A percentile compares a stretch with the other conserved stretches of the same genome.
phyloP scores from a whole-genome alignment of 1,140 invertebrate species.

The Papilio glaucus region DNA sequence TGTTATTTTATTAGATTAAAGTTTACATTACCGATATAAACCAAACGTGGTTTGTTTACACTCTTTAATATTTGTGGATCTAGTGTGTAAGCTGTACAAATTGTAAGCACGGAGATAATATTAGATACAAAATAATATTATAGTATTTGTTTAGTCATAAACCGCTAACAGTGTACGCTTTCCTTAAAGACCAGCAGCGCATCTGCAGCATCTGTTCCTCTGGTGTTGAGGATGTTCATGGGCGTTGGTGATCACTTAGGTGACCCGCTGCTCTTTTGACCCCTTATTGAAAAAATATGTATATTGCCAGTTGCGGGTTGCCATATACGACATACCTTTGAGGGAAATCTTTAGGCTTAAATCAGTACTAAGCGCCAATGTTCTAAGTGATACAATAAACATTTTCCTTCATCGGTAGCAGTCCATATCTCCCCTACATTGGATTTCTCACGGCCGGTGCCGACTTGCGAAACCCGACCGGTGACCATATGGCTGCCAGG shows the following conservation, averaged over 20 bases:
- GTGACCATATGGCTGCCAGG: slow-evolving; percentile 39
- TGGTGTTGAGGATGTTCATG: too few relatives aligned
- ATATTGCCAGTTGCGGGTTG: too few relatives aligned
- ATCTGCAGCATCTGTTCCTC: too few relatives aligned
- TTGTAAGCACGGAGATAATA: background rate
- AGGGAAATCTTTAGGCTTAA: too few relatives aligned
- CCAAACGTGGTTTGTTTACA: slow-evolving; percentile 7
- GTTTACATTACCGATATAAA: slow-evolving; percentile 27
- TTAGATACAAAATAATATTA: background rate
- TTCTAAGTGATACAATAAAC: slow-evolving; percentile 3
- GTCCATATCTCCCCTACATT: background rate
- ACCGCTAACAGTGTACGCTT: too few relatives aligned
- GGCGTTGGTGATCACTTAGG: too few relatives aligned
- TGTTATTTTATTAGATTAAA: slow-evolving; percentile 30
- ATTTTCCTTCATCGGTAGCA: background rate
- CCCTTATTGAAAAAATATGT: too few relatives aligned
- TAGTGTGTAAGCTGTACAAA: background rate
- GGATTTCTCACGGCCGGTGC: slow-evolving; percentile 15
- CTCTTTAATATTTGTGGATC: background rate
- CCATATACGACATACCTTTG: too few relatives aligned
- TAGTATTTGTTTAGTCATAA: too few relatives aligned
- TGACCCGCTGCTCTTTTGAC: too few relatives aligned
- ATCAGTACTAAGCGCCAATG: too few relatives aligned
- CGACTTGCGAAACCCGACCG: slow-evolving; percentile 24
- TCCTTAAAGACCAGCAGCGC: too few relatives aligned